Base-by-base conservation (phyloP, 1,140 invertebrate species). In the Ceratosolen solmsi region DNA sequence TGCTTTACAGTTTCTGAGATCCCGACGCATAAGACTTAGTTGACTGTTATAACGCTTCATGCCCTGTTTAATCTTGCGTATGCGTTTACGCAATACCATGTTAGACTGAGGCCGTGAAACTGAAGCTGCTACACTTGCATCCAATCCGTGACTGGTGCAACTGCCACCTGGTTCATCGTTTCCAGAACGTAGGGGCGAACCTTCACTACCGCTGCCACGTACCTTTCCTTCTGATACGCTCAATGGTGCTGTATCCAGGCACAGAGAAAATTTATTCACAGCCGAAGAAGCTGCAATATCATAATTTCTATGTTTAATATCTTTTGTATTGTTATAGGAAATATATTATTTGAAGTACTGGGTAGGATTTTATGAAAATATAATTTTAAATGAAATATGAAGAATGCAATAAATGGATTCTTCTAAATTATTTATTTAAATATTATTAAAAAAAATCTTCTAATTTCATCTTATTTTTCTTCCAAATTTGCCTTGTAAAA, bases 41-140 rank as follows among this genome's bases (percentile, higher is more conserved):
- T 96, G 95, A 86, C 94, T 95, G 84, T 96, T 96, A 88, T 96
- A 95, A 85, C 95, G 94, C 89, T 96, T 97, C 96, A 97, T 97
- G 76, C 96, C 96, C 88, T 96, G 95, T 84, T 96, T 96, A 80
- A 97, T 96, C 89, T 96, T 96, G 71, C 95, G 94, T 87, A 97
- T 96, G 79, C 96, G 93, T 91, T 96, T 97, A 30, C 96, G 93
- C 68, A 97, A 92, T 49, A 96, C 95, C 94, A 96, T 96, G 84
- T 96, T 96, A 70, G 94, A 96, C 87, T 96, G 96, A 22, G 95
- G 95, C 80, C 94, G 94, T 70, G 93, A 93, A 58, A 94, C 75
- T 46, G 87, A 85, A 3, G 86, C 83, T 13, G 84, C 82, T 0
- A 84, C 85, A 87, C 91, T 89, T 88, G 91, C 87, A 86, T 94